Conservation (phyloP, 37 sponge, comb jelly and placozoan species). For the Hormiphora californensis region DNA sequence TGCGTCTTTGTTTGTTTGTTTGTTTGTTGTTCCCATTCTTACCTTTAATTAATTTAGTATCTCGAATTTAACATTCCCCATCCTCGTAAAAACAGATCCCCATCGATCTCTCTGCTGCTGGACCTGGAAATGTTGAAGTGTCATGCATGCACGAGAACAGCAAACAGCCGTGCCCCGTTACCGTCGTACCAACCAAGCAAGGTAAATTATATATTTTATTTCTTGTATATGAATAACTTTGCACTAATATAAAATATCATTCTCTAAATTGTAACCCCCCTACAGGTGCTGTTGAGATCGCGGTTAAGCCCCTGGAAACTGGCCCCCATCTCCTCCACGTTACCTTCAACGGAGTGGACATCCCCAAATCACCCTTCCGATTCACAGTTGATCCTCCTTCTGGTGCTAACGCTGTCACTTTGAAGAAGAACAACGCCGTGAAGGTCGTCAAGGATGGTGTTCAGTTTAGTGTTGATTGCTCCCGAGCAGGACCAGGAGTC, state of each 20-base stretch:
- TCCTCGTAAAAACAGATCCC: slow-evolving; percentile 24
- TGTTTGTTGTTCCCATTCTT: background rate
- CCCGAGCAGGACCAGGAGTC: slow-evolving; percentile 39
- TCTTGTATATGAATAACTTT: background rate
- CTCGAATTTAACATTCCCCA: background rate
- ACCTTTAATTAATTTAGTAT: background rate
- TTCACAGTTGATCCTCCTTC: slow-evolving; percentile 35
- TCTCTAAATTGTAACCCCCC: background rate
- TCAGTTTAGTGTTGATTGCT: slow-evolving; percentile 40
- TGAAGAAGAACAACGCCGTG: slow-evolving; percentile 48
- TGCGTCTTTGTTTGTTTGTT: too few species aligned
- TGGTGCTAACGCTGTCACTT: slow-evolving; percentile 44
- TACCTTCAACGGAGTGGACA: slow-evolving; percentile 51
- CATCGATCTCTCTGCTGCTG: slow-evolving; percentile 36
- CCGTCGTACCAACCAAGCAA: slow-evolving; percentile 40
- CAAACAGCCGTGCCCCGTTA: slow-evolving; percentile 34
- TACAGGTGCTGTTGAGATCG: slow-evolving; percentile 30
- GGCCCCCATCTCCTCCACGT: slow-evolving; percentile 52
- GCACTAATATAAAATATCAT: background rate
- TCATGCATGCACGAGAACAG: slow-evolving; percentile 47
- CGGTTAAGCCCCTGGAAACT: slow-evolving; percentile 43
- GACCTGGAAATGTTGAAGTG: slow-evolving; percentile 43
- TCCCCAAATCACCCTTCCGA: slow-evolving; percentile 51
- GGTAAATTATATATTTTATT: background rate
- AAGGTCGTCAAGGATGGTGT: slow-evolving; percentile 54